Evolutionary conservation across 2,113 vertebrate species (phyloP), one percentile per base, ranked within the genome.

Genomic region (Orycteropus afer): DNA sequence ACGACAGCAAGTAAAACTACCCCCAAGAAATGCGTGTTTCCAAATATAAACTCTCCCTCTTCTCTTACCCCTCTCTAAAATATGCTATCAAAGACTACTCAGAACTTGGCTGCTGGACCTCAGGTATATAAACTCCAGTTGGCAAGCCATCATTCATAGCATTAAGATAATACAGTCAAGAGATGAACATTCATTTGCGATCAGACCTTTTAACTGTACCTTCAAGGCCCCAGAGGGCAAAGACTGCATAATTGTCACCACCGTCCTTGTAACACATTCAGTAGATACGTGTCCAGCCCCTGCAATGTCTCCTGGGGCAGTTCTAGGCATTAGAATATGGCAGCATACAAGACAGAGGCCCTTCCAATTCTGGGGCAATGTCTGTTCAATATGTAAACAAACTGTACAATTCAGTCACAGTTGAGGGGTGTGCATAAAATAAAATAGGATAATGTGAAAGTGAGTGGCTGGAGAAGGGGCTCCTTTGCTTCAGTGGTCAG

Each of bases 261-360:
- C 34, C 32, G 27, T 12, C 12, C 57, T n/a, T 12, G 20, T 18
- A 3, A 22, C 22, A 5, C 4, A 1, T 4, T 69, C 10, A 51
- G 69, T 40, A 32, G 53, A 32, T 7, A 37, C 0, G 0, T 8
- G 10, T 9, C 5, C 5, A 51, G 85, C 7, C 42, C 1, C 3
- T 13, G n/a, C 2, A 1, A 27, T 7, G 9, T 27, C 5, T 8
- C 42, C 22, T 12, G 27, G 34, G 14, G 14, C 7, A 2, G 7
- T 32, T 29, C 29, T 3, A 65, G 69, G n/a, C 10, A 9, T 40
- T 10, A 29, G 22, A 40, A 27, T 7, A 37, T 2, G 15, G 63
- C 25, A 61, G 25, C 5, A 13, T 4, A 27, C 42, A 15, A 7
- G 25, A 34, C 15, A 61, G 61, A 3, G 32, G 23, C 32, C n/a